phyloP scores from a whole-genome alignment of 2,888 invertebrate species.

The Heliconius cydno region DNA sequence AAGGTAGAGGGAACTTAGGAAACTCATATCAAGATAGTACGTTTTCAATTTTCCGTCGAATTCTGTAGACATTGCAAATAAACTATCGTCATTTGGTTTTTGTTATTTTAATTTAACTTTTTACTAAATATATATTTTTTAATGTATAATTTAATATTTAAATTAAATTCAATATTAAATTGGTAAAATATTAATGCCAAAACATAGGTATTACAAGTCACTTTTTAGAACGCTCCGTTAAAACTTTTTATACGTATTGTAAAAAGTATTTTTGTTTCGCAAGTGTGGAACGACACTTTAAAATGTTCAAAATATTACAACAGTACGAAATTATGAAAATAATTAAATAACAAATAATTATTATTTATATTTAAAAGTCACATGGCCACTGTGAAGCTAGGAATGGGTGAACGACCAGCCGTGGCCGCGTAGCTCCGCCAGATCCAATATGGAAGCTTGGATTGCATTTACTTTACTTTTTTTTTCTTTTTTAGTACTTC shows the following conservation, averaged over 20 bases:
- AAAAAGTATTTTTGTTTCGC: no score
- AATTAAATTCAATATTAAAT: neutral
- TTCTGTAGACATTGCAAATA: neutral
- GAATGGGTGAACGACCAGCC: conserved; percentile 71
- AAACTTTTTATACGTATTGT: no score
- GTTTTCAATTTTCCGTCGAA: no score
- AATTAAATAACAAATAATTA: neutral
- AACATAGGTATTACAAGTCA: neutral
- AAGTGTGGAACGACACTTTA: no score
- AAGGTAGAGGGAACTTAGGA: no score
- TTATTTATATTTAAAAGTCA: neutral
- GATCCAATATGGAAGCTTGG: conserved; percentile 50
- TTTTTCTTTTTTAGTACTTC: conserved; percentile 34
- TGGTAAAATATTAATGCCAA: neutral
- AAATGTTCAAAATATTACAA: no score
- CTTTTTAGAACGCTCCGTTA: no score
- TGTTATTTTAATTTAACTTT: neutral
- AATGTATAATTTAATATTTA: neutral
- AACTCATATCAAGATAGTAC: no score
- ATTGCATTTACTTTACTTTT: conserved; percentile 39
- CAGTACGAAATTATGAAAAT: no score
- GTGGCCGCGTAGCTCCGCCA: conserved; percentile 60
- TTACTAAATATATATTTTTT: neutral
- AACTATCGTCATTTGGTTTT: neutral
- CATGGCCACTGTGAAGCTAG: conserved; percentile 46